phyloP scores from a whole-genome alignment of 2,797 vertebrate species.

The Merluccius polli region DNA sequence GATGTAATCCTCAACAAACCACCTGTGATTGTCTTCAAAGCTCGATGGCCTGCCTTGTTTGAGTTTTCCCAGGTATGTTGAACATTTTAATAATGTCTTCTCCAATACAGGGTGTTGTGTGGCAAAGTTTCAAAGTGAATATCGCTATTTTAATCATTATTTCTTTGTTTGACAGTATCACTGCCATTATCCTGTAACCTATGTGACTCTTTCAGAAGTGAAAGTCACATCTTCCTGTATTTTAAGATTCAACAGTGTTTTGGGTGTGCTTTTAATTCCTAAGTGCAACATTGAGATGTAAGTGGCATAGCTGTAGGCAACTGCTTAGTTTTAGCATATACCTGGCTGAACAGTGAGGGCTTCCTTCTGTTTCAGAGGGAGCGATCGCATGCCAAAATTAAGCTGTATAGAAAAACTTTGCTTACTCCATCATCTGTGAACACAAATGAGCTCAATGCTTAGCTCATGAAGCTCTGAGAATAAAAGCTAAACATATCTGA shows the following conservation, averaged over 20 bases:
- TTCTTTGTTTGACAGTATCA: background rate
- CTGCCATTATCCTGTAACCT: slow-evolving; percentile 1
- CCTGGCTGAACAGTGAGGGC: slow-evolving; percentile 1
- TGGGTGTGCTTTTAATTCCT: slow-evolving; percentile 4
- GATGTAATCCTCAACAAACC: slow-evolving; percentile 21
- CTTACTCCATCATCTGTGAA: background rate
- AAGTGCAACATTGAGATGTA: slow-evolving; percentile 2
- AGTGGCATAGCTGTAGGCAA: slow-evolving; percentile 1
- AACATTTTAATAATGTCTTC: slow-evolving; percentile 6
- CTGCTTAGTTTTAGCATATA: background rate
- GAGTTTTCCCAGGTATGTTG: slow-evolving; percentile 22
- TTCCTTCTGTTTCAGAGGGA: slow-evolving; percentile 3
- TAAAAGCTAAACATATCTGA: background rate
- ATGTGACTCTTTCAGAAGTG: background rate
- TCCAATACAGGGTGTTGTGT: slow-evolving; percentile 5
- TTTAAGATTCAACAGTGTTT: slow-evolving; percentile 2
- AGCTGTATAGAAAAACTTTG: background rate
- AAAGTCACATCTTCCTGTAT: slow-evolving; percentile 4
- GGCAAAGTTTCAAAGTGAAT: slow-evolving; percentile 6
- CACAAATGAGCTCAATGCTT: slow-evolving; percentile 1
- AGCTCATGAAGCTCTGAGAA: background rate
- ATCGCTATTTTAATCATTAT: background rate
- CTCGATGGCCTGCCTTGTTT: slow-evolving; percentile 23
- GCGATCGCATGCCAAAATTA: background rate
- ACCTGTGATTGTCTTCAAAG: slow-evolving; percentile 16